Percentiles rank a stretch among this genome's conserved stretches.
phyloP scores from a whole-genome alignment of 1,140 invertebrate genomes.

The Dendrolimus punctatus region DNA sequence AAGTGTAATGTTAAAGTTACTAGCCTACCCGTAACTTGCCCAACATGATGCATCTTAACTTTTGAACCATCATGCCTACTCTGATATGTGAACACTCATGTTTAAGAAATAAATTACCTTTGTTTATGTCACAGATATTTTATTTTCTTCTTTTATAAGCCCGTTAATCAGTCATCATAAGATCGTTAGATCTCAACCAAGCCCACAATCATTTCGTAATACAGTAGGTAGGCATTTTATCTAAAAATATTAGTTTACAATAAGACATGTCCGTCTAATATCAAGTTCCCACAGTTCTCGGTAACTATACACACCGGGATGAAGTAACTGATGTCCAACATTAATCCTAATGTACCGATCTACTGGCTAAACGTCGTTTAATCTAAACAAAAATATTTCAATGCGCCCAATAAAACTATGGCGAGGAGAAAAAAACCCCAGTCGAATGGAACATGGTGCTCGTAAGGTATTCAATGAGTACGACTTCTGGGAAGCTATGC shows the following conservation, averaged over 20 bases:
- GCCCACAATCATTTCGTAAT: constrained; percentile 4
- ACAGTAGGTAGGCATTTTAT: constrained; percentile 22
- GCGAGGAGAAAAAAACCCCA: constrained; percentile 41
- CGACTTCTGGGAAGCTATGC: constrained; percentile 63
- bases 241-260: constrained; percentile 17
- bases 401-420: constrained; percentile 65
- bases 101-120: too few species aligned
- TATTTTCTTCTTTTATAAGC: too few species aligned
- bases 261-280: constrained; percentile 12
- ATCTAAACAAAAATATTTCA: constrained; percentile 70
- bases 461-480: constrained; percentile 64
- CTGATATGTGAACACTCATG: too few species aligned
- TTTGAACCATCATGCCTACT: too few species aligned
- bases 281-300: constrained; percentile 27
- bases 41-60: too few species aligned
- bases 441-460: constrained; percentile 45
- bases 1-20: too few species aligned
- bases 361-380: constrained; percentile 60
- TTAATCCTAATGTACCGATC: constrained; percentile 68
- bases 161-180: too few species aligned
- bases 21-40: too few species aligned
- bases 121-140: too few species aligned
- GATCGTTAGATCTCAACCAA: too few species aligned
- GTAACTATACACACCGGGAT: constrained; percentile 35
- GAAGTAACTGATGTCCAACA: constrained; percentile 61